Base-by-base conservation (phyloP, 2,113 vertebrate genomes). In the Bubo scandiacus region DNA sequence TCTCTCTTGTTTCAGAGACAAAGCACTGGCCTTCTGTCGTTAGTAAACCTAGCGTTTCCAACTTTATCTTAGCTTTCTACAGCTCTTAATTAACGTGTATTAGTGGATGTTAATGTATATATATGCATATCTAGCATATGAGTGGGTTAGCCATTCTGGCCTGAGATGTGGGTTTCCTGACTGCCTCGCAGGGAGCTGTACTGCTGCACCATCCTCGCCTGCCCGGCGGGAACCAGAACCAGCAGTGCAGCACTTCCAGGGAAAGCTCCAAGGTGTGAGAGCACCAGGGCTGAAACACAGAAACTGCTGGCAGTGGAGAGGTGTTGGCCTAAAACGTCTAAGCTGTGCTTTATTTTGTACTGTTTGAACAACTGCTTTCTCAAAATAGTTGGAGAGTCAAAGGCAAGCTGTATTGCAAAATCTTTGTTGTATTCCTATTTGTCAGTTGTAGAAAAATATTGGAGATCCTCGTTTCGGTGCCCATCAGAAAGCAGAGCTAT, bases 1-100 rank as follows among this genome's bases (percentile, higher is more conserved):
- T 96, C 75, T 94, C 92, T 85, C 86, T 96, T 93, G 87, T 91
- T 96, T 93, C 57, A 59, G 91, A 94, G 66, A 95, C 94, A 96
- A 97, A 95, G 93, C 73, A 80, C 62, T 92, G 88, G 36, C 74
- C 70, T 75, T 88, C 81, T 75, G 45, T 67, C 77, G 30, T 85
- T 85, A 82, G 84, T 80, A 87, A 97, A 92, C 65, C 66, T 94
- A 81, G 62, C 1, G 0, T 91, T 96, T 95, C 74, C 85, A 88
- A 66, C 81, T 91, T 86, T 92, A 73, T 49, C 91, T 96, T 95
- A 79, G 65, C 57, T 96, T 85, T 92, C 81, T 68, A 51, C 45
- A 63, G 38, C 84, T 88, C 79, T 91, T 63, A 30, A 68, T 86
- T 81, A 40, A 70, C 36, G 34, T 57, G 34, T 52, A 30, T 55